Evolutionary conservation across 2,888 invertebrate genomes (phyloP).

Genomic region (Poecilus cupreus): DNA sequence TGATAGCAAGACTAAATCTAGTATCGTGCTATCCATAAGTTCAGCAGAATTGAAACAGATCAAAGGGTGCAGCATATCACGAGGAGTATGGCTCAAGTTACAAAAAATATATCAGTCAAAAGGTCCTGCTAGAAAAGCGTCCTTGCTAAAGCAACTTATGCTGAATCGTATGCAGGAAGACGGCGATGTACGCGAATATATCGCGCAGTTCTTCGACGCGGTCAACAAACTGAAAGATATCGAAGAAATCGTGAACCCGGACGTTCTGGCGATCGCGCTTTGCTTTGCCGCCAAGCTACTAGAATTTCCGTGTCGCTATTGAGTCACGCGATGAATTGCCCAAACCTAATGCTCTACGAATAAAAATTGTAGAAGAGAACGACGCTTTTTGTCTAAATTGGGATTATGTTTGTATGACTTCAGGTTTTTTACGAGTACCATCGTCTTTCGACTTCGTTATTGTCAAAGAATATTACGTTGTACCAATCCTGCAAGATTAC

Average conservation of each 20-base stretch:
- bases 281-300: constrained; percentile 65
- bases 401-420: too few relatives aligned
- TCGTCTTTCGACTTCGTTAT: too few relatives aligned
- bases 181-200: constrained; percentile 65
- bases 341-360: constrained; percentile 62
- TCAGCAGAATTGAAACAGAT: constrained; percentile 64
- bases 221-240: constrained; percentile 67
- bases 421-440: too few relatives aligned
- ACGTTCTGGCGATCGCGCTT: constrained; percentile 65
- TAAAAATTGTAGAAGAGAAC: constrained; percentile 64
- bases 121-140: constrained; percentile 68
- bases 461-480: too few relatives aligned
- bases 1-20: background rate
- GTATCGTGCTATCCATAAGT: background rate
- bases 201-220: constrained; percentile 67
- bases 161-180: constrained; percentile 65
- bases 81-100: constrained; percentile 66
- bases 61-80: constrained; percentile 63
- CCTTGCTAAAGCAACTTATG: constrained; percentile 66
- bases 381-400: too few relatives aligned
- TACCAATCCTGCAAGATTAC: too few relatives aligned
- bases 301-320: constrained; percentile 67
- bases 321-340: constrained; percentile 66
- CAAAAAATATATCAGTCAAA: constrained; percentile 66
- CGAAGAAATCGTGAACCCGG: constrained; percentile 60